Evolutionary conservation across 2,888 invertebrate genomes (phyloP), one percentile per base, ranked within the genome.

Genomic region (Resseliella maxima): DNA sequence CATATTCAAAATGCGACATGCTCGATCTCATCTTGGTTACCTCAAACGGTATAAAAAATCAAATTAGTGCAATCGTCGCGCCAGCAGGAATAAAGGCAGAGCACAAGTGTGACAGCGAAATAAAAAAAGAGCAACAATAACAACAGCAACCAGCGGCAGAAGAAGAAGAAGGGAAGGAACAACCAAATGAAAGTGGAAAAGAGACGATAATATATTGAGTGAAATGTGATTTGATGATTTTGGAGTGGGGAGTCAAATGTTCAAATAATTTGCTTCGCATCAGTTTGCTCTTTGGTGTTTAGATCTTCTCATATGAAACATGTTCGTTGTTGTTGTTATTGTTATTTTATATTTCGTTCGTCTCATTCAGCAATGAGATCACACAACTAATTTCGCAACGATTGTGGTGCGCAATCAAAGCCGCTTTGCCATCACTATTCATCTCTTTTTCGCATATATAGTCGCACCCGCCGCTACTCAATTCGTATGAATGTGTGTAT

Each of bases 1-100:
- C 59, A 5, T 3, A 27, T 3, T 2, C 5, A 24, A 0, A 31
- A 0, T 1, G 12, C 18, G 31, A 12, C 24, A 6, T 24, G 24
- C 59, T 59, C 59, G 24, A 72, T 6, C n/a, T n/a, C 72, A 35
- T 72, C 31, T 72, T 31, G 31, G 18, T 72, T 72, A 59, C 59
- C 27, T 31, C 72, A 35, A 72, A 35, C 31, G 72, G 72, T 72
- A 72, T 18, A 72, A n/a, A n/a, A 31, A 72, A 72, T 72, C 72
- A 72, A 72, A 72, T 72, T 72, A 72, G 72, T 72, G 72, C 72
- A 72, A 72, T 31, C 31, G 72, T 72, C 72, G 72, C 31, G 15
- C 72, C 12, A 35, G 31, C 72, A 72, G 35, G 72, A 72, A 72
- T 72, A 35, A 72, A 72, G 72, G 72, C 72, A 72, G 72, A 72